phyloP scores from a whole-genome alignment of 2,797 vertebrate genomes.

The Corythornis leucogaster region DNA sequence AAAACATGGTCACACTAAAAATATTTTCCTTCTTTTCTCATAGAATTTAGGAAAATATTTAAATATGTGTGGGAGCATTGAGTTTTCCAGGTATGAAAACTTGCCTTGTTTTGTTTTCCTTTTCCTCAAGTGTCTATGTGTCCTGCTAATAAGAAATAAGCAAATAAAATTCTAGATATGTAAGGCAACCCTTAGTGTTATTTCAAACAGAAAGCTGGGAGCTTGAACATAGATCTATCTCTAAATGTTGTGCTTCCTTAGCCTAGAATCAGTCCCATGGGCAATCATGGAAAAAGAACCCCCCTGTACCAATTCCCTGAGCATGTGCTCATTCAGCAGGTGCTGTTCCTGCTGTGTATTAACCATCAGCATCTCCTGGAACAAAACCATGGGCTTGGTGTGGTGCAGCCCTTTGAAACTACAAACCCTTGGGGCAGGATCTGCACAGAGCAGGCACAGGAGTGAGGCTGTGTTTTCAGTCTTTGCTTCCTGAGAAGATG shows the following conservation, averaged over 20 bases:
- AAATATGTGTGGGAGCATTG: neutral
- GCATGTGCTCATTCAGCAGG: neutral
- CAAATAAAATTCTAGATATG: neutral
- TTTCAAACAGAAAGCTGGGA: neutral
- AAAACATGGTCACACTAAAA: neutral
- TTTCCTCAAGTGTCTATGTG: neutral
- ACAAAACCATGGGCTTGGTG: neutral
- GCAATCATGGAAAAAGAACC: neutral
- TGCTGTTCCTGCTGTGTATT: neutral
- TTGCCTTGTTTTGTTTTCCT: neutral
- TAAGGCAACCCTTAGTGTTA: neutral
- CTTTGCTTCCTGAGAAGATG: neutral
- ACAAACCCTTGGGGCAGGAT: neutral
- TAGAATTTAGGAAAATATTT: neutral
- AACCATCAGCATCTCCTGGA: neutral
- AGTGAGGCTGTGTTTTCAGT: neutral
- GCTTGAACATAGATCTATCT: neutral
- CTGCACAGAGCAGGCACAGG: neutral
- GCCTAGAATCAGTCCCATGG: neutral
- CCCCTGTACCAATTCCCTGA: neutral
- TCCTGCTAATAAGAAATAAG: neutral
- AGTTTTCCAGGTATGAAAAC: neutral
- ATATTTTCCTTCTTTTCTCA: neutral
- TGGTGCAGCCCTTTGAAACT: neutral
- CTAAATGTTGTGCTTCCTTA: neutral